These are phyloP conservation scores for Oxyura jamaicensis DNA, from an alignment of 2,113 vertebrate genomes.

Conservation along the genomic window DNA sequence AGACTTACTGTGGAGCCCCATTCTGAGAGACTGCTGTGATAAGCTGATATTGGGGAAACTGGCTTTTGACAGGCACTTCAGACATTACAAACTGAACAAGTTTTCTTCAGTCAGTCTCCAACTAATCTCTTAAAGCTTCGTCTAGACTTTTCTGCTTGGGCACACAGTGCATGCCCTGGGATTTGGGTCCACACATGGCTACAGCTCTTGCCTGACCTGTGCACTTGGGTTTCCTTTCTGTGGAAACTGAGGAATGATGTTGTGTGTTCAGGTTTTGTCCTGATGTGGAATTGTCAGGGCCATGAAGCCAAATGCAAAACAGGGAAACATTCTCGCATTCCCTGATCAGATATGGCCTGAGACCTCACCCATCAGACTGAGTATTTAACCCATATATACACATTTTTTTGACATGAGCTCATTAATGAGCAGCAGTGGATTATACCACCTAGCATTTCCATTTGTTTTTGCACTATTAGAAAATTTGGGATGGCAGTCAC, in stretches of 20 bases:
- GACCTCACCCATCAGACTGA: neutral
- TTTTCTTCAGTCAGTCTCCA: neutral
- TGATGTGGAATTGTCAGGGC: neutral
- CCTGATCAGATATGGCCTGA: neutral
- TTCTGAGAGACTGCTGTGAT: neutral
- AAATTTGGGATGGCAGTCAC: neutral
- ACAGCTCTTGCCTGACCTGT: neutral
- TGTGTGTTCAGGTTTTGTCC: neutral
- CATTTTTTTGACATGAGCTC: accelerated
- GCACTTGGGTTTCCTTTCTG: neutral
- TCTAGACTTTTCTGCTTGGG: neutral
- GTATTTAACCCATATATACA: neutral
- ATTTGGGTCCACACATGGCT: neutral
- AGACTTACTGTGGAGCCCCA: neutral
- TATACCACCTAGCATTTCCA: neutral
- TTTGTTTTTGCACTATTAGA: neutral
- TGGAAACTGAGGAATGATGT: neutral
- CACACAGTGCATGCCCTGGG: neutral
- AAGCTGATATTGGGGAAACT: neutral
- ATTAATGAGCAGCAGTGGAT: neutral
- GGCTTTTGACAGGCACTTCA: neutral
- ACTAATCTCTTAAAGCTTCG: neutral
- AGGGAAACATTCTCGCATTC: neutral
- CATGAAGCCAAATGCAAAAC: neutral
- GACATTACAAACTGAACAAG: neutral